Evolutionary conservation across 2,888 invertebrate species (phyloP), one percentile per base, ranked within the genome.

Genomic region (Malthinus flaveolus): DNA sequence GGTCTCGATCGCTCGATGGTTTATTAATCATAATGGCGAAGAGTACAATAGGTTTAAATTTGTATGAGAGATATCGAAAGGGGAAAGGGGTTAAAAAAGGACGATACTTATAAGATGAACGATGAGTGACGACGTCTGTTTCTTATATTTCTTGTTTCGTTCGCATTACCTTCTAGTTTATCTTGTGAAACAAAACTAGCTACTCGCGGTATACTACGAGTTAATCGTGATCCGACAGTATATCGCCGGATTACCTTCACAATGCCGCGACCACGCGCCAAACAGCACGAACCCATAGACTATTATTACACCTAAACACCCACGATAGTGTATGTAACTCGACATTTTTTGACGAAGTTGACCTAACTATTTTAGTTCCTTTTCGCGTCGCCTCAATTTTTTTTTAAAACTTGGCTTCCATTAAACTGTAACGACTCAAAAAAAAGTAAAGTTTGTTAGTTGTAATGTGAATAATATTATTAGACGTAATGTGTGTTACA

Each of bases 161-260:
- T 23, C 5, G 5, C 23, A 23, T 3, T 3, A 23, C n/a, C n/a
- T n/a, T n/a, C n/a, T n/a, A n/a, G n/a, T n/a, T n/a, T n/a, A n/a
- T n/a, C n/a, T n/a, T n/a, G n/a, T n/a, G n/a, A n/a, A n/a, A n/a
- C n/a, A n/a, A n/a, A 68, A 72, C 71, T 68, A 68, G 70, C 70
- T 71, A 66, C 68, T 68, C 65, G 68, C 66, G 68, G 69, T 51
- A n/a, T 37, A 51, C 49, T 51, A 42, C 44, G 51, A 60, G 42
- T 44, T 54, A 48, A 74, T 75, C 74, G 75, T 73, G 74, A 73
- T 74, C 69, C 62, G 57, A 61, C 56, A 47, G 44, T 34, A 50
- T 45, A 46, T 36, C 50, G 63, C 75, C 74, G 69, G 76, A 75
- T 76, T 74, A 76, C 76, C 76, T 76, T 76, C 75, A 75, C 76